phyloP scores from a whole-genome alignment of 2,797 vertebrate genomes.

The Halcyon chelicuti region DNA sequence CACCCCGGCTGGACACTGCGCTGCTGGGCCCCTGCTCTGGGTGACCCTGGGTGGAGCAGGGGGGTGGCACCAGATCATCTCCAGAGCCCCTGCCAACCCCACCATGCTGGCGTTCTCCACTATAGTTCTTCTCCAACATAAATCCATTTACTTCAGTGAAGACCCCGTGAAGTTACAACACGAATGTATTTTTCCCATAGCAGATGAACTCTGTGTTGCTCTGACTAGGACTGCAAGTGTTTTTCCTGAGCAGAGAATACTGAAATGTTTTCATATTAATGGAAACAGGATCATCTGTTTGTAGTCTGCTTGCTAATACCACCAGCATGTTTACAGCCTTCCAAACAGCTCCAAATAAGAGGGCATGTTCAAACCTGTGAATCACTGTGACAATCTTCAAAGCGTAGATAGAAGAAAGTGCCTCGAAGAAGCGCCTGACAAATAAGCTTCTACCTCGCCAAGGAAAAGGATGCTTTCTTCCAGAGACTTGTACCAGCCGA shows the following conservation, averaged over 20 bases:
- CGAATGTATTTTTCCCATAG: neutral
- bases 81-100: neutral
- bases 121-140: neutral
- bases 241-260: neutral
- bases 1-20: neutral
- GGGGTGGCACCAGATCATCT: neutral
- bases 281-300: neutral
- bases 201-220: neutral
- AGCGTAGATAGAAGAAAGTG: neutral
- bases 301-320: neutral
- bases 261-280: neutral
- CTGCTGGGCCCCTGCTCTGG: neutral
- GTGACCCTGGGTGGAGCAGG: neutral
- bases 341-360: neutral
- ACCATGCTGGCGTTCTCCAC: neutral
- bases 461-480: neutral
- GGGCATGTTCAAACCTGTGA: neutral
- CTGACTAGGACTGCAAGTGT: neutral
- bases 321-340: neutral
- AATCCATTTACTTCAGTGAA: neutral
- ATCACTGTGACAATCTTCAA: neutral
- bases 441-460: neutral
- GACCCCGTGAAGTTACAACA: neutral
- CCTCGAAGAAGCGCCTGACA: neutral
- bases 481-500: neutral